Evolutionary conservation across 2,888 invertebrate genomes (phyloP).

Genomic region (Boloria selene): DNA sequence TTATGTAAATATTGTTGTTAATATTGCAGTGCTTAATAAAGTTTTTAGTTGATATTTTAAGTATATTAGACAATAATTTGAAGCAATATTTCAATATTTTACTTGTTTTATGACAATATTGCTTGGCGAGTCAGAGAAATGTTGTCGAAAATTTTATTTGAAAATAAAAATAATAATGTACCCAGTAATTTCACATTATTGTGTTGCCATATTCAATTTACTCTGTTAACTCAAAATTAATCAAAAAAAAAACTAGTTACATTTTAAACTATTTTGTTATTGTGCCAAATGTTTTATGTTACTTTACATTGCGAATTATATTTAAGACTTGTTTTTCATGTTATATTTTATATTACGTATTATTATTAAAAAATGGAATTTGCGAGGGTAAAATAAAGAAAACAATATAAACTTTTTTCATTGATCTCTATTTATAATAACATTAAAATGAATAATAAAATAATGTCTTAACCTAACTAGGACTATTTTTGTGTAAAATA

Average conservation of each 20-base stretch:
- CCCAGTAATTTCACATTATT: too few species aligned
- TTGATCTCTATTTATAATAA: slow-evolving; percentile 64
- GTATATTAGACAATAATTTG: neutral
- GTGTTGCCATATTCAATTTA: too few species aligned
- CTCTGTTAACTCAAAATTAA: too few species aligned
- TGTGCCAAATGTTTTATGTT: slow-evolving; percentile 1
- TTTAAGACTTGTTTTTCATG: neutral
- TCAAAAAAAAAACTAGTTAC: neutral
- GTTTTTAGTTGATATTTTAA: neutral
- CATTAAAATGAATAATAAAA: slow-evolving; percentile 70
- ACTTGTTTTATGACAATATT: neutral
- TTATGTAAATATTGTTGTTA: neutral
- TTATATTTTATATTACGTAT: neutral
- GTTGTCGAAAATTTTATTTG: too few species aligned
- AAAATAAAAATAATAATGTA: too few species aligned
- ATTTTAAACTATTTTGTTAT: neutral
- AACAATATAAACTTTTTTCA: slow-evolving; percentile 43
- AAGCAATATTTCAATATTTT: neutral
- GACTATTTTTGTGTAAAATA: slow-evolving; percentile 65
- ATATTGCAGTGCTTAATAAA: slow-evolving; percentile 9
- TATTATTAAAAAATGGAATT: slow-evolving; percentile 1
- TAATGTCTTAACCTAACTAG: slow-evolving; percentile 62
- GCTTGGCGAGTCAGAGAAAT: neutral
- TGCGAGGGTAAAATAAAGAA: slow-evolving; percentile 10
- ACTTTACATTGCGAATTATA: neutral